phyloP scores from a whole-genome alignment of 1,140 invertebrate genomes.

The Teleogryllus occipitalis region DNA sequence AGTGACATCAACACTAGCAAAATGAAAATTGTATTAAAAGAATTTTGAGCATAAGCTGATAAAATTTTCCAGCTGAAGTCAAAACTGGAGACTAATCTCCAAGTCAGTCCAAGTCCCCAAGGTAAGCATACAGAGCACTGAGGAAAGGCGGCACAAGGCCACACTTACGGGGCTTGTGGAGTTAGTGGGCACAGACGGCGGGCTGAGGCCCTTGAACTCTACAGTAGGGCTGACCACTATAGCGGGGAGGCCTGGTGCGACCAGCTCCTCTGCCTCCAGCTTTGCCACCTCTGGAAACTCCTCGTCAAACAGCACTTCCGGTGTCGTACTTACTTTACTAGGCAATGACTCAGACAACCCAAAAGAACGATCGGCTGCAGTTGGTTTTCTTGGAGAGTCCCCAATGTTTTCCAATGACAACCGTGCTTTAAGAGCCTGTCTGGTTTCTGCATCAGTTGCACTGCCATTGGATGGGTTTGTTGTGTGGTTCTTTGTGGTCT shows the following conservation, averaged over 20 bases:
- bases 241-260: neutral
- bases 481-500: no score
- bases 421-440: neutral
- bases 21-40: no score
- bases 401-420: neutral
- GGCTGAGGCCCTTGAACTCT: conserved; percentile 24
- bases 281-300: neutral
- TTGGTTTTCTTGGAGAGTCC: neutral
- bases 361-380: neutral
- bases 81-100: no score
- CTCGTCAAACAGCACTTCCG: neutral
- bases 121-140: neutral
- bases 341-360: neutral
- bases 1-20: no score
- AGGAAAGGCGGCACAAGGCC: neutral
- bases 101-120: neutral
- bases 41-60: no score
- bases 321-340: neutral
- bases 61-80: no score
- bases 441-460: neutral
- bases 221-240: conserved; percentile 25
- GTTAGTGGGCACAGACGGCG: neutral
- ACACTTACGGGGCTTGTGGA: neutral
- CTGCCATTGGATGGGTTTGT: neutral
- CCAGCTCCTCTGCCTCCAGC: neutral